Percentiles rank a stretch among this genome's conserved stretches.
These are phyloP conservation scores for Diphyllodes magnificus DNA, from an alignment of 2,113 vertebrate genomes.

Conservation along the genomic window DNA sequence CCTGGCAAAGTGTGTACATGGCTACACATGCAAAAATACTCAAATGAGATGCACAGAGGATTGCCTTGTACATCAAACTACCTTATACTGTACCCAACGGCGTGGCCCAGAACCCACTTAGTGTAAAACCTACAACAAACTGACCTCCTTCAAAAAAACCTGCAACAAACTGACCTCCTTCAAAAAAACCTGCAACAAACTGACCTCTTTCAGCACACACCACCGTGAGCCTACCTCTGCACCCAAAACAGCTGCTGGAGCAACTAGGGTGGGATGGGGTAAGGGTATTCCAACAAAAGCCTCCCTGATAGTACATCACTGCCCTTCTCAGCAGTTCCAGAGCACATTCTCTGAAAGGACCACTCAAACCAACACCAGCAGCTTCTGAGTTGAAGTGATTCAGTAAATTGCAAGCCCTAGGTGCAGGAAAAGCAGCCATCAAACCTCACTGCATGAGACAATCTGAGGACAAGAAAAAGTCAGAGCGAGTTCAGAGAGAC, in stretches of 20 bases:
- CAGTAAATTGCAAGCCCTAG: neutral
- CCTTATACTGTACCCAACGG: neutral
- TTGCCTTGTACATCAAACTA: neutral
- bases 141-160: neutral
- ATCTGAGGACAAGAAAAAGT: neutral
- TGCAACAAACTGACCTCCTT: neutral
- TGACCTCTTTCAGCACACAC: neutral
- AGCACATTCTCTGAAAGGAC: neutral
- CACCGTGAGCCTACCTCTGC: neutral
- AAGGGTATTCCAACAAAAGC: neutral
- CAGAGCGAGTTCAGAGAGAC: neutral
- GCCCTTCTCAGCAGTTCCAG: neutral
- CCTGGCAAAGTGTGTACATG: neutral
- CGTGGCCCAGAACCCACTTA: rapidly evolving
- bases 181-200: neutral
- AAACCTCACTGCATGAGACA: neutral
- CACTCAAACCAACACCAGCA: neutral
- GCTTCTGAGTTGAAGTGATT: neutral
- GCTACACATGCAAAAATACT: neutral
- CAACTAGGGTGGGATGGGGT: neutral
- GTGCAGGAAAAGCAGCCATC: neutral
- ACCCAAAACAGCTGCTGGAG: neutral
- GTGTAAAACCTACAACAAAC: neutral
- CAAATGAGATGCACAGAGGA: neutral
- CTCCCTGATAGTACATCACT: neutral